Evolutionary conservation across 2,113 vertebrate species (phyloP).

Genomic region (Pseudolaguvia tuberculata): DNA sequence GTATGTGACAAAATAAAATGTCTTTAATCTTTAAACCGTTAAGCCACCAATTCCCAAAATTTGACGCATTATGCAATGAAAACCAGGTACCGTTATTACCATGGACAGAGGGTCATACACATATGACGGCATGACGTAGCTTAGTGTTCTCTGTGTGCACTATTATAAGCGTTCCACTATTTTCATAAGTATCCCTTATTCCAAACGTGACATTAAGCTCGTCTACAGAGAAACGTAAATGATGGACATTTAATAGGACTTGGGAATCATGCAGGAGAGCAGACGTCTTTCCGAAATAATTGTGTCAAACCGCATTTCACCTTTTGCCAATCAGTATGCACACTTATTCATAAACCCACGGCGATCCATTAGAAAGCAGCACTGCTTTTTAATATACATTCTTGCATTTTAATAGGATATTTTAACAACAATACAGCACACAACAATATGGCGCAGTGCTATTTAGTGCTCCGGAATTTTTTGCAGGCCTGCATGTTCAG

Average conservation of each 20-base stretch:
- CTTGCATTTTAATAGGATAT: slow-evolving; percentile 74
- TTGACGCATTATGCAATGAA: too few species aligned
- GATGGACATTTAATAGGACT: slow-evolving; percentile 75
- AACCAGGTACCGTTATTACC: too few species aligned
- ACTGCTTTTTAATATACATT: slow-evolving; percentile 76
- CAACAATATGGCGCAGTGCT: slow-evolving; percentile 66
- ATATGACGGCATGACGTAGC: background rate
- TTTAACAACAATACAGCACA: slow-evolving; percentile 68
- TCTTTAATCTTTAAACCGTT: too few species aligned
- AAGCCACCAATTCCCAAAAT: too few species aligned
- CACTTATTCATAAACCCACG: slow-evolving; percentile 68
- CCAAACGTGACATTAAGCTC: slow-evolving; percentile 66
- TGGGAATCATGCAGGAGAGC: slow-evolving; percentile 71
- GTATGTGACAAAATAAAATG: too few species aligned
- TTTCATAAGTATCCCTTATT: slow-evolving; percentile 79
- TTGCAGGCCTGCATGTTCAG: slow-evolving; percentile 43
- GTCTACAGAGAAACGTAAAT: slow-evolving; percentile 70
- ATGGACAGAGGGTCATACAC: too few species aligned
- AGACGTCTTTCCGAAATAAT: slow-evolving; percentile 70
- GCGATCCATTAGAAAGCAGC: slow-evolving; percentile 67
- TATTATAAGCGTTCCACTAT: slow-evolving; percentile 65
- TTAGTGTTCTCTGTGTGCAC: slow-evolving; percentile 52
- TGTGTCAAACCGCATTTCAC: slow-evolving; percentile 77
- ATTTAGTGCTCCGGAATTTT: slow-evolving; percentile 61
- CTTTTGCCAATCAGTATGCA: slow-evolving; percentile 76